A percentile compares a stretch with the other conserved stretches of the same genome.
Conservation (phyloP, 2,113 vertebrate species). For the Actenoides lindsayi region DNA sequence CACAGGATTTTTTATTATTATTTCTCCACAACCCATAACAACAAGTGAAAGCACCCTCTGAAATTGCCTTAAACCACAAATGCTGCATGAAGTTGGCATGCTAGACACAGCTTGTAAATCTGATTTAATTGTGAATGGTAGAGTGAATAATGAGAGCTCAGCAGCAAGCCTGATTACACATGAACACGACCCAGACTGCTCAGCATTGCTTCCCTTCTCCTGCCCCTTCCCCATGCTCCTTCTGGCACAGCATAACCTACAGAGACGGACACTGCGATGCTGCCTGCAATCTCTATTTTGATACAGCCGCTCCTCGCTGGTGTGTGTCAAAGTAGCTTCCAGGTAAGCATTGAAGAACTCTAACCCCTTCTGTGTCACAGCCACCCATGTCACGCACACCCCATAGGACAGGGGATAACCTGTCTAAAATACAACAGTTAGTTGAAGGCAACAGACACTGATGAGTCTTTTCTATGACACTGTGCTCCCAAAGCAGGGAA, state of each 20-base stretch:
- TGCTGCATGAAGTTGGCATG: conserved; percentile 17
- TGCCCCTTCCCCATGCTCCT: background rate
- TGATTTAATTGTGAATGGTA: conserved; percentile 68
- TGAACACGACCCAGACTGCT: conserved; percentile 1
- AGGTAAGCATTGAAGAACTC: background rate
- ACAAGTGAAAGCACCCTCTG: conserved; percentile 42
- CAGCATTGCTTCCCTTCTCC: background rate
- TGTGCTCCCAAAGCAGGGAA: background rate
- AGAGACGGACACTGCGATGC: background rate
- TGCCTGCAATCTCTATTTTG: background rate
- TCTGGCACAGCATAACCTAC: background rate
- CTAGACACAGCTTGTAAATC: conserved; percentile 37
- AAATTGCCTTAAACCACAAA: conserved; percentile 55
- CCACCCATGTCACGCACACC: accelerated
- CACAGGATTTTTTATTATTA: background rate
- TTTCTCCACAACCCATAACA: conserved; percentile 21
- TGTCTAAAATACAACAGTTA: background rate
- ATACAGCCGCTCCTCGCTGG: background rate
- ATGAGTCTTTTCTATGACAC: background rate
- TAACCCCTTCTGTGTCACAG: background rate
- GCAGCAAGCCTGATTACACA: conserved; percentile 57
- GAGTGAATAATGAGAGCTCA: conserved; percentile 63
- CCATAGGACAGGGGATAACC: background rate
- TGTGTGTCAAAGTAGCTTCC: background rate
- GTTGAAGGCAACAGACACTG: background rate